These are phyloP conservation scores for Echeneis naucrates DNA, from an alignment of 2,797 vertebrate species.

Conservation along the genomic window DNA sequence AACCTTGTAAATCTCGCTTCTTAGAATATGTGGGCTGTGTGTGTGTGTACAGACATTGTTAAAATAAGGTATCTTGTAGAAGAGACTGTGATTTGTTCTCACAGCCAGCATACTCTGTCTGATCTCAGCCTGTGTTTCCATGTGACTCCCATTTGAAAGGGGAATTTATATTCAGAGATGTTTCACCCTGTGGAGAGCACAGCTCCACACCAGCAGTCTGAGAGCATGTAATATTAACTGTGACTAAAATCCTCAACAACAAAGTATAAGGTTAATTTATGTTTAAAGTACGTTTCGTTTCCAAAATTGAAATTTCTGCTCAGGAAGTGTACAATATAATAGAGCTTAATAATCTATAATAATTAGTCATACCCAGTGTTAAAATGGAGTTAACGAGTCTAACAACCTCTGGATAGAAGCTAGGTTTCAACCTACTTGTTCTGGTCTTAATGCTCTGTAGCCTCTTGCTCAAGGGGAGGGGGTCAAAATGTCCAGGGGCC, in stretches of 20 bases:
- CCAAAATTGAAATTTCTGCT: too few species aligned
- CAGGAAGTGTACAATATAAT: too few species aligned
- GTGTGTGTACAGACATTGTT: conserved; percentile 13
- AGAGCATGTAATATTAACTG: neutral
- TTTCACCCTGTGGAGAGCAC: neutral
- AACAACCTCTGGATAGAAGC: too few species aligned
- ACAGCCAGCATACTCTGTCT: conserved; percentile 39
- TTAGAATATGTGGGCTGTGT: conserved; percentile 53
- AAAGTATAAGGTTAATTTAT: too few species aligned
- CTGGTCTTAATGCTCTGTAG: too few species aligned
- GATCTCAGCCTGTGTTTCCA: conserved; percentile 1
- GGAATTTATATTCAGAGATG: neutral
- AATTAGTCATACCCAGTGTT: too few species aligned
- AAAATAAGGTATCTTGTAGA: conserved; percentile 32
- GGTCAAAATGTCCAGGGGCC: too few species aligned
- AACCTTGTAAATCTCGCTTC: conserved; percentile 42
- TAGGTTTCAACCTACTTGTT: too few species aligned
- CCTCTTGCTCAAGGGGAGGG: too few species aligned
- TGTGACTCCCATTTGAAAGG: neutral
- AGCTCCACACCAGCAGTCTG: neutral
- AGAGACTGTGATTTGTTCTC: conserved; percentile 66
- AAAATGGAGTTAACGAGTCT: too few species aligned
- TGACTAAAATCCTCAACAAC: neutral
- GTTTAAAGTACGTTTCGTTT: too few species aligned
- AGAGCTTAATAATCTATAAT: too few species aligned